These are phyloP conservation scores for Eubasilissa splendida DNA, from an alignment of 2,888 invertebrate species.

Conservation along the genomic window DNA sequence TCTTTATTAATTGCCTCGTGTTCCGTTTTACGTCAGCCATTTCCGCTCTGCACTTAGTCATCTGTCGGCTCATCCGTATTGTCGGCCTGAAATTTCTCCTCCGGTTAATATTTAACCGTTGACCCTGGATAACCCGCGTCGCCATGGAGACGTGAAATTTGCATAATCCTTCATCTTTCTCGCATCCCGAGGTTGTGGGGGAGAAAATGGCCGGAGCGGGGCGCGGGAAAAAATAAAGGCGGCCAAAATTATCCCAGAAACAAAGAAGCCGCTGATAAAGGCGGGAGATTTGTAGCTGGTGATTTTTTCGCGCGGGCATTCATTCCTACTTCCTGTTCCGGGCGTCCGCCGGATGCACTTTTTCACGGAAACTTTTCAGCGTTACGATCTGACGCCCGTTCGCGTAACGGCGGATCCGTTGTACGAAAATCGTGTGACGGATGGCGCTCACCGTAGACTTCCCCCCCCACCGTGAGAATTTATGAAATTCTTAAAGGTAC, in stretches of 20 bases:
- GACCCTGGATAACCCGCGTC: constrained; percentile 49
- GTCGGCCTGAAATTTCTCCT: constrained; percentile 50
- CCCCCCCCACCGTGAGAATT: background rate
- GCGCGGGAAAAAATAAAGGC: constrained; percentile 34
- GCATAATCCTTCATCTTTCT: constrained; percentile 59
- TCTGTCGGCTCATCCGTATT: constrained; percentile 41
- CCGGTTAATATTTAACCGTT: constrained; percentile 57
- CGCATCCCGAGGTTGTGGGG: constrained; percentile 51
- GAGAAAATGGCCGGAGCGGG: constrained; percentile 23
- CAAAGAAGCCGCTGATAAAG: constrained; percentile 54
- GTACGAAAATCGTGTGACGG: constrained; percentile 2
- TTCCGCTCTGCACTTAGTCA: background rate
- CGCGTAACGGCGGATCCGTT: background rate
- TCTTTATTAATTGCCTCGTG: background rate
- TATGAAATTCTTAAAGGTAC: background rate
- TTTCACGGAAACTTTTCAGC: constrained; percentile 54
- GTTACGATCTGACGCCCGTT: constrained; percentile 23
- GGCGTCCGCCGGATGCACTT: constrained; percentile 54
- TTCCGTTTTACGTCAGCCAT: constrained; percentile 15
- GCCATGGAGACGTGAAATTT: constrained; percentile 55
- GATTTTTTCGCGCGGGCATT: constrained; percentile 53
- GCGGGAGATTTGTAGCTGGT: constrained; percentile 56
- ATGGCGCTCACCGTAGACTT: background rate
- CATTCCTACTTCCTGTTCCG: constrained; percentile 49
- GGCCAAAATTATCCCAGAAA: constrained; percentile 46